Base-by-base conservation (phyloP, 2,888 invertebrate genomes). In the Idaea straminata region DNA sequence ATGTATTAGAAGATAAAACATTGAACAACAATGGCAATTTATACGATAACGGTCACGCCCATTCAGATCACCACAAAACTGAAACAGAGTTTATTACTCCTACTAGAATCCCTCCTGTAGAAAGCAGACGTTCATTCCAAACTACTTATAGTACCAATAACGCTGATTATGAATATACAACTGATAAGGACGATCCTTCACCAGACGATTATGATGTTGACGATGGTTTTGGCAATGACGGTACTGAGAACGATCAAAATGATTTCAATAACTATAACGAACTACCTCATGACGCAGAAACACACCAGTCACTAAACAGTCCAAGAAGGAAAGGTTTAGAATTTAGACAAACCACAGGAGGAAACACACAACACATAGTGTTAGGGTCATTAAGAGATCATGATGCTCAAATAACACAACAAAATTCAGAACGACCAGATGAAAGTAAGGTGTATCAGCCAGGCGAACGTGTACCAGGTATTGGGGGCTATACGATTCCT, bases 401-500 rank as follows among this genome's bases (percentile, higher is more conserved):
- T 66, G 94, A 95, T 72, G 92, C 94, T 5, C 92, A 92, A 73
- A 94, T 95, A n/a, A 93, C 92, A 58, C 95, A 95, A 83, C 94
- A 93, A 74, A 93, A 93, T 74, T 88, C 85, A 3, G 93, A 89
- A 73, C 85, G 81, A 62, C 89, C 93, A 7, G 94, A 94, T 71
- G 93, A 94, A 73, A 94, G 93, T 62, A 94, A 92, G 78, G 83
- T 95, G 35, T 91, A 96, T 67, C 94, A 95, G 79, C 94, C 96
- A 0, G 96, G 96, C 15, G 93, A 95, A 76, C 83, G 93, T 66
- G 82, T 97, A 74, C 95, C 96, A 63, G 95, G 97, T 65, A 93
- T 95, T 74, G 92, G 95, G 67, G 94, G 95, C 64, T 94, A 95
- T 83, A 93, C 94, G 74, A 93, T 97, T 84, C 95, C 96, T 66